phyloP scores from a whole-genome alignment of 2,797 vertebrate genomes.

The Falco naumanni region DNA sequence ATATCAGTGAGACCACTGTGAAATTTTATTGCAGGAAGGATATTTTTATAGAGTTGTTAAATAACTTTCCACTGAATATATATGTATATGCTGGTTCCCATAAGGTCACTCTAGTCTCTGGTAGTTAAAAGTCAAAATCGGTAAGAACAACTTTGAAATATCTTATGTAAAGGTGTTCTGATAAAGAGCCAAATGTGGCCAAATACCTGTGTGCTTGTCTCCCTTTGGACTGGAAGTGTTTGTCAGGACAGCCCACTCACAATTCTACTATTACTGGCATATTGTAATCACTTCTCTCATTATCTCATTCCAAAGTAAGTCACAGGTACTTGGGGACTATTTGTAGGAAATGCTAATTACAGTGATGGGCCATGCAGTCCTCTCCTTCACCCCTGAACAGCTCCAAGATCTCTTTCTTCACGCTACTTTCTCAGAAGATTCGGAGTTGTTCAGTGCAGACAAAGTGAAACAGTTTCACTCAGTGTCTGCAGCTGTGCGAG shows the following conservation, averaged over 20 bases:
- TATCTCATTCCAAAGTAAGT: neutral
- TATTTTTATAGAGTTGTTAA: conserved; percentile 19
- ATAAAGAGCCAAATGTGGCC: neutral
- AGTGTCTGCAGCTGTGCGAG: too few species aligned
- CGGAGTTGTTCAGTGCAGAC: neutral
- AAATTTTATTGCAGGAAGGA: conserved; percentile 24
- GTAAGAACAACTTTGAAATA: neutral
- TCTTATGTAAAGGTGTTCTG: neutral
- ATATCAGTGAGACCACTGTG: neutral
- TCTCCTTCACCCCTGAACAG: neutral
- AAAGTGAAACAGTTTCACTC: neutral
- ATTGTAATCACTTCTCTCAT: neutral
- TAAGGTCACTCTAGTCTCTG: neutral
- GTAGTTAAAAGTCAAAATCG: neutral
- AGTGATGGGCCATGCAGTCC: neutral
- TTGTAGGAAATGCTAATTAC: neutral
- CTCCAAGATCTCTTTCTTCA: neutral
- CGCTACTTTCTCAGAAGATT: neutral
- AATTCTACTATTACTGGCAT: neutral
- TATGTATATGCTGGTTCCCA: neutral
- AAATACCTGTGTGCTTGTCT: neutral
- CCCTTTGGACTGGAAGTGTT: neutral
- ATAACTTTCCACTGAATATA: neutral
- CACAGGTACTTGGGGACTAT: neutral
- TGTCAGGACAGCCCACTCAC: neutral